Conservation (phyloP, 92 coral and sea anemone species). For the Phenganax subtilis region DNA sequence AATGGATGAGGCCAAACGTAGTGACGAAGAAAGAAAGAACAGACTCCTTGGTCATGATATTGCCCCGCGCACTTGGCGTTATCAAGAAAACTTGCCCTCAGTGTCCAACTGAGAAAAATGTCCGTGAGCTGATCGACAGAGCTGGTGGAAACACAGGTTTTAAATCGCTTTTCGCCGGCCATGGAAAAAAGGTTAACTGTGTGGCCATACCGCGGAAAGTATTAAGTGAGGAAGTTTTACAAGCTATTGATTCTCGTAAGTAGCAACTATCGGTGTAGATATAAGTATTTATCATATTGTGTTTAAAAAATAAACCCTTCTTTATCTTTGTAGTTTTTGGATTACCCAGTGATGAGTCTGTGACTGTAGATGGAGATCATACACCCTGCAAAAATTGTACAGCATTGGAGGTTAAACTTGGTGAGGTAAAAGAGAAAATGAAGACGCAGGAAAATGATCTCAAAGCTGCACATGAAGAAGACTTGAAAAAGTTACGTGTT, state of each 20-base stretch:
- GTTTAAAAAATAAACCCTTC: no score
- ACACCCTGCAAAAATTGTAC: no score
- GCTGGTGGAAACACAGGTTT: slow-evolving; percentile 4
- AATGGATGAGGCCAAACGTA: slow-evolving; percentile 3
- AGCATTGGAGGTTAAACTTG: no score
- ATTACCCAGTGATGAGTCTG: no score
- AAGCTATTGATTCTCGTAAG: not conserved
- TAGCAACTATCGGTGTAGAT: not conserved
- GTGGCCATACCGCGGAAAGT: slow-evolving; percentile 1
- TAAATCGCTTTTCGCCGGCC: not conserved
- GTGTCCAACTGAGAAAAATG: slow-evolving; percentile 19
- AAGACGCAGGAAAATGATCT: no score
- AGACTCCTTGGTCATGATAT: not conserved
- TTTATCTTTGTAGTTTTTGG: no score
- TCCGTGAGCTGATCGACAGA: not conserved
- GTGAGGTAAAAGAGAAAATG: no score
- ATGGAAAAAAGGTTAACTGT: not conserved
- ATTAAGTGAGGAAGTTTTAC: not conserved
- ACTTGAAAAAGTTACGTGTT: no score
- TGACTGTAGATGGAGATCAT: no score
- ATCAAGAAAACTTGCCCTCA: not conserved
- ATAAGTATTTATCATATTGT: no score
- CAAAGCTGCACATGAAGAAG: no score
- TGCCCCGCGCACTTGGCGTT: not conserved
- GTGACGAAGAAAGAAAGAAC: not conserved